A percentile compares a stretch with the other conserved stretches of the same genome.
These are phyloP conservation scores for Hydraecia micacea DNA, from an alignment of 2,888 invertebrate species.

Conservation along the genomic window DNA sequence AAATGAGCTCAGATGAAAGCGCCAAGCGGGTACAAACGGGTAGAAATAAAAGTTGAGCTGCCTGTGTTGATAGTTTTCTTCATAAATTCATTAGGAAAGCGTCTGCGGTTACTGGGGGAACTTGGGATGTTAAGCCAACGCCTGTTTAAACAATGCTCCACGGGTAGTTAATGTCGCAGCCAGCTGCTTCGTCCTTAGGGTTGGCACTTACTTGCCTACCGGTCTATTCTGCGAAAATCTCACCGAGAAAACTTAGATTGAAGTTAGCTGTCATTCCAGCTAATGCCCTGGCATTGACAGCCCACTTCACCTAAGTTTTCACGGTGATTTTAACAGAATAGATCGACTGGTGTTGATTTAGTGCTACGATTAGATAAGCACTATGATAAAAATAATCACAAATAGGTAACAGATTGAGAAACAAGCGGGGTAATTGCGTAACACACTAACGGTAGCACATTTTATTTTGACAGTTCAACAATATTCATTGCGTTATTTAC, in stretches of 20 bases:
- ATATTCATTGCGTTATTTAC: too few species aligned
- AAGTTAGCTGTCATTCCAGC: neutral
- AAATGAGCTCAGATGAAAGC: conserved; percentile 10
- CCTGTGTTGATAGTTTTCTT: conserved; percentile 53
- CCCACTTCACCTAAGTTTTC: neutral
- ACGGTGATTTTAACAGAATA: neutral
- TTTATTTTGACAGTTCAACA: too few species aligned
- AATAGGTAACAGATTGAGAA: too few species aligned
- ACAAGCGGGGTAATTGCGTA: too few species aligned
- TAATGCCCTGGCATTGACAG: neutral
- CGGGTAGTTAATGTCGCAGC: conserved; percentile 50
- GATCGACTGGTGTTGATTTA: neutral
- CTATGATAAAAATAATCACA: too few species aligned
- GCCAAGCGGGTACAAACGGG: neutral
- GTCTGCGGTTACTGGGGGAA: conserved; percentile 40
- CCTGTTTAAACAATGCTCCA: conserved; percentile 55
- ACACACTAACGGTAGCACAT: too few species aligned
- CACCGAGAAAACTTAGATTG: neutral
- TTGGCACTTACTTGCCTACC: conserved; percentile 19
- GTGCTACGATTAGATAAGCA: too few species aligned
- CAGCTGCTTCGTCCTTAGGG: conserved; percentile 52
- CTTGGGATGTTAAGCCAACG: conserved; percentile 26
- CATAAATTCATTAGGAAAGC: conserved; percentile 57
- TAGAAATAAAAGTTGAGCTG: conserved; percentile 21
- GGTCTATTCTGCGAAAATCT: neutral